Evolutionary conservation across 2,888 invertebrate species (phyloP).

Genomic region (Temnothorax rugatulus): DNA sequence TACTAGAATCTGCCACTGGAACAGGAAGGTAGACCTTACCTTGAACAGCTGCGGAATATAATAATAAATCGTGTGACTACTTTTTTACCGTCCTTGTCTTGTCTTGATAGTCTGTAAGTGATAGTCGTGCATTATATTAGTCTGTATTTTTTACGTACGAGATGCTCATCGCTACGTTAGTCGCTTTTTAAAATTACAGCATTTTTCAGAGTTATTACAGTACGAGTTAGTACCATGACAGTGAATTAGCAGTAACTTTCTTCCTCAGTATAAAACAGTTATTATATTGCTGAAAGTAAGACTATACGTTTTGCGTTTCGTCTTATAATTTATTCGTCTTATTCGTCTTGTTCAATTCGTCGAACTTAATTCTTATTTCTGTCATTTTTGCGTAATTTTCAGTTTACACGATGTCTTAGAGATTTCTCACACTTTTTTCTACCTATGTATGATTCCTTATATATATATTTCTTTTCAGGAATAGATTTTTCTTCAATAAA

Average conservation of each 20-base stretch:
- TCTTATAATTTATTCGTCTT: neutral
- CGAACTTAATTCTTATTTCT: neutral
- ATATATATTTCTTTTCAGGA: neutral
- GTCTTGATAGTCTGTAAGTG: conserved; percentile 69
- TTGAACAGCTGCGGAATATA: conserved; percentile 80
- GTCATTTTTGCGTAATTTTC: neutral
- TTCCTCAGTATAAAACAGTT: neutral
- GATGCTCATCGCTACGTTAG: neutral
- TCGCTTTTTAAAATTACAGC: neutral
- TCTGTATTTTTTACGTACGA: neutral
- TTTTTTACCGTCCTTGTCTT: conserved; percentile 69
- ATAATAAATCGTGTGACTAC: conserved; percentile 77
- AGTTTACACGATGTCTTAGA: neutral
- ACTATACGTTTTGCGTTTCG: neutral
- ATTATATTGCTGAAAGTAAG: neutral
- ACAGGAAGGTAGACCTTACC: conserved; percentile 84
- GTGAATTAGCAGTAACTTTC: conserved; percentile 7
- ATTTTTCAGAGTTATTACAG: neutral
- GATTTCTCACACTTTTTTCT: neutral
- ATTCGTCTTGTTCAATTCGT: neutral
- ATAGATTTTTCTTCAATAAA: conserved; percentile 12
- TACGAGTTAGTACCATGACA: neutral
- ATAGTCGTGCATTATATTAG: conserved; percentile 55
- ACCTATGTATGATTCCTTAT: neutral
- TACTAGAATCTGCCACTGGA: conserved; percentile 82